Evolutionary conservation across 2,113 vertebrate species (phyloP), one percentile per base, ranked within the genome.

Genomic region (Malurus melanocephalus): DNA sequence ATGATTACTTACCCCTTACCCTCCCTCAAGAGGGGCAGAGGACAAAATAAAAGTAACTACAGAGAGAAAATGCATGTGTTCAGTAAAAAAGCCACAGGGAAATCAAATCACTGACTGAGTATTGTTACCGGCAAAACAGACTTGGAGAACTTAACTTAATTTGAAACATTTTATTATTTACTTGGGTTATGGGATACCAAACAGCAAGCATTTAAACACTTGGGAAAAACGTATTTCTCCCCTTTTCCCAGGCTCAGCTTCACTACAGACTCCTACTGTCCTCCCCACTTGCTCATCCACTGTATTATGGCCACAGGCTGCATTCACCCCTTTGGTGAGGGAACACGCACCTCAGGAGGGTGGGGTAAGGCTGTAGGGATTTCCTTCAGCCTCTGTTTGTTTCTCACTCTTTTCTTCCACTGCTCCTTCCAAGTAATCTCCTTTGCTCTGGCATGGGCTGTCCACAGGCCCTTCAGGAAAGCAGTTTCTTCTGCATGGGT

Each of bases 351-450:
- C 13, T 51, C 26, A 43, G 38, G 33, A 43, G 10, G 2, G 11
- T 11, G 8, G 19, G 7, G 2, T 30, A 19, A 64, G 13, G 4
- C 1, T 42, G 11, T 5, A 32, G 13, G 21, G 6, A 1, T 32
- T 83, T 75, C 30, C 48, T 62, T 67, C 33, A 62, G 13, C 23
- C 11, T 66, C 9, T 48, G 26, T 20, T 55, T n/a, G 2, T 52
- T 67, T 57, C 65, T 85, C 43, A 48, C 20, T 32, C 10, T 42
- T 38, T 49, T 69, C 19, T 79, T 76, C 53, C 43, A 48, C 16
- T 80, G 27, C 24, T 52, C 6, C 24, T 66, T 56, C 23, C 26
- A 23, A 32, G n/a, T 26, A 33, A n/a, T 80, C 76, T 69, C 10
- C 43, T 43, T 59, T 88, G 6, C 11, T 71, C n/a, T 48, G 43